phyloP scores from a whole-genome alignment of 2,113 vertebrate species.

The Stictonetta naevosa region DNA sequence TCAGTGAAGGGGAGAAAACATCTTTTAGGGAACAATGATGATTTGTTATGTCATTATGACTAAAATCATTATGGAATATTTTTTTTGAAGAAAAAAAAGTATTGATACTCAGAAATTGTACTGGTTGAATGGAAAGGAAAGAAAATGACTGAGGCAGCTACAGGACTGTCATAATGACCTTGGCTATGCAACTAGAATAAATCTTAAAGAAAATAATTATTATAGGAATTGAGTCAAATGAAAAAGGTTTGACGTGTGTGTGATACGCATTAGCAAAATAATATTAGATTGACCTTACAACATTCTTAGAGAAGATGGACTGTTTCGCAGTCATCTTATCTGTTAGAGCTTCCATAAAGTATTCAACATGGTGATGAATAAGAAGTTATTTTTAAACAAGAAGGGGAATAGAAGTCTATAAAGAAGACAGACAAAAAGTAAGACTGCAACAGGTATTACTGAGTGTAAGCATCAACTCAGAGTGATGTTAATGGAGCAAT shows the following conservation, averaged over 20 bases:
- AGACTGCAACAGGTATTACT: neutral
- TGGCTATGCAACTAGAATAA: conserved; percentile 21
- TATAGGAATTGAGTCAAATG: conserved; percentile 11
- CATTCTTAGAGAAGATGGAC: neutral
- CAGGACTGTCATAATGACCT: neutral
- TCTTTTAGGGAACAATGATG: neutral
- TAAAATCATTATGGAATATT: neutral
- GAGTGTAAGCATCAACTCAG: neutral
- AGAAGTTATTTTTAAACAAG: neutral
- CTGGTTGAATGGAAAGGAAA: neutral
- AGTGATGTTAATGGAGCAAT: neutral
- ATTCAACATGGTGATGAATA: neutral
- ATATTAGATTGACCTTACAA: conserved; percentile 6
- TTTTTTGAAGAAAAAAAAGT: neutral
- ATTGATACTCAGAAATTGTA: neutral
- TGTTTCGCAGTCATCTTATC: neutral
- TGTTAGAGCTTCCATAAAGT: neutral
- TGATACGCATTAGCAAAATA: neutral
- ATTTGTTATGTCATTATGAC: neutral
- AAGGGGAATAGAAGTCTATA: neutral
- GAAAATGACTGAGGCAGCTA: neutral
- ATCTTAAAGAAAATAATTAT: conserved; percentile 37
- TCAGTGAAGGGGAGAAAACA: neutral
- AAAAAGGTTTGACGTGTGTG: neutral
- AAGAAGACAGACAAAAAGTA: neutral